Conservation (phyloP, 2,888 invertebrate species). For the Tetragnatha montana region DNA sequence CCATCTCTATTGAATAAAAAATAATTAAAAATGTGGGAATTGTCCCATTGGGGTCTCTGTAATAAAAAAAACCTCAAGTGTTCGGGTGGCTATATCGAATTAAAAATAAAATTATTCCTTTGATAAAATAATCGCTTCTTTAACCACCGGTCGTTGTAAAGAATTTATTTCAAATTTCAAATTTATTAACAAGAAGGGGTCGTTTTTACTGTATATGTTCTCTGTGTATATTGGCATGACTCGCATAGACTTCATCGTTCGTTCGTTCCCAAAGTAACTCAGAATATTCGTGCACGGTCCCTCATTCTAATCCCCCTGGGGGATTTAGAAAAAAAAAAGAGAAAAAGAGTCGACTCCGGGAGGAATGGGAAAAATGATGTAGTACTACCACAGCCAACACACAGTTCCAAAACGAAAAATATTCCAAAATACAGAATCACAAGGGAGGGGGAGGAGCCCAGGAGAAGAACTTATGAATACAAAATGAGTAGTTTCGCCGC, state of each 20-base stretch:
- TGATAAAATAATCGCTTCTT: too few species aligned
- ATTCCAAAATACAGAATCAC: slow-evolving; percentile 45
- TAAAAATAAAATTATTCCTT: too few species aligned
- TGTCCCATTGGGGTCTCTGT: too few species aligned
- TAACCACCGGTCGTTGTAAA: too few species aligned
- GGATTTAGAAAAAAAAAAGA: background rate
- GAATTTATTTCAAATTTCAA: too few species aligned
- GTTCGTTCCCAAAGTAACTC: background rate
- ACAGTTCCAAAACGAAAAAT: slow-evolving; percentile 37
- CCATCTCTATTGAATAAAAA: too few species aligned
- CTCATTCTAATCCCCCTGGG: background rate
- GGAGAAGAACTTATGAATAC: slow-evolving; percentile 68
- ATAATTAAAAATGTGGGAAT: too few species aligned
- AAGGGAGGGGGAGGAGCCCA: slow-evolving; percentile 25
- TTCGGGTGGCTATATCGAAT: too few species aligned
- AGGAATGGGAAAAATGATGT: slow-evolving; percentile 20
- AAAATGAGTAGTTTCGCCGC: slow-evolving; percentile 53
- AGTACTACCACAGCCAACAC: slow-evolving; percentile 13
- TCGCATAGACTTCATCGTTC: background rate
- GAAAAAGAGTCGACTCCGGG: slow-evolving; percentile 1
- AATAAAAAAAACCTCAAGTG: too few species aligned
- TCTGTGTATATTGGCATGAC: too few species aligned
- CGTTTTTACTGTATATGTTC: too few species aligned
- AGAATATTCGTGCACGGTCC: slow-evolving; percentile 16
- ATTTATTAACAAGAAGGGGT: too few species aligned